Percentiles rank a stretch among this genome's conserved stretches.
phyloP scores from a whole-genome alignment of 2,888 invertebrate species.

The Copidosoma aretas region DNA sequence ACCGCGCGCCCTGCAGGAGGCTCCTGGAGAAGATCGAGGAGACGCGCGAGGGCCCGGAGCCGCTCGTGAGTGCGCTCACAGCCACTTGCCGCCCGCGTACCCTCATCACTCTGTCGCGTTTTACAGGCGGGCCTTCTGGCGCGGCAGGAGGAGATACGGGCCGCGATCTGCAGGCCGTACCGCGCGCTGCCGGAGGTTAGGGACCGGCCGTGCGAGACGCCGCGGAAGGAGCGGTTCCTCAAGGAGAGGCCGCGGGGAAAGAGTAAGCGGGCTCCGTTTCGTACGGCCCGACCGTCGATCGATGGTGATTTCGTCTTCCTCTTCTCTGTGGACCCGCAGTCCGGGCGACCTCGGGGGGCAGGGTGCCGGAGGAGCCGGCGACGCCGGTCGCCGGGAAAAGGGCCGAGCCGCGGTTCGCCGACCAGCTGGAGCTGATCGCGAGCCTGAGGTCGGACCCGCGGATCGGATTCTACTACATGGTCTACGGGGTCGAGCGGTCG shows the following conservation, averaged over 20 bases:
- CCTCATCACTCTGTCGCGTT: slow-evolving; percentile 7
- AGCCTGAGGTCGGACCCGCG: slow-evolving; percentile 67
- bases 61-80: slow-evolving; percentile 64
- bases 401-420: slow-evolving; percentile 53
- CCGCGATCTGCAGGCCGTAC: slow-evolving; percentile 54
- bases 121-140: slow-evolving; percentile 66
- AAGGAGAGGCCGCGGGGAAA: slow-evolving; percentile 34
- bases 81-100: background rate
- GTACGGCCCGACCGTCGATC: too few species aligned
- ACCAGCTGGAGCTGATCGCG: slow-evolving; percentile 64
- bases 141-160: slow-evolving; percentile 63
- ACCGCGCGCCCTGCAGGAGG: slow-evolving; percentile 70
- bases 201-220: slow-evolving; percentile 24
- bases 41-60: slow-evolving; percentile 67
- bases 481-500: slow-evolving; percentile 74
- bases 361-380: slow-evolving; percentile 24
- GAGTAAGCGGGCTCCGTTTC: slow-evolving; percentile 30
- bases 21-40: slow-evolving; percentile 70
- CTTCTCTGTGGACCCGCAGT: slow-evolving; percentile 9
- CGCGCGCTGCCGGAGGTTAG: slow-evolving; percentile 22
- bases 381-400: background rate
- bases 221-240: slow-evolving; percentile 28
- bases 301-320: background rate
- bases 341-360: slow-evolving; percentile 28
- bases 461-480: slow-evolving; percentile 78